Conservation (phyloP, 1,140 invertebrate genomes). For the Drosophila teissieri region DNA sequence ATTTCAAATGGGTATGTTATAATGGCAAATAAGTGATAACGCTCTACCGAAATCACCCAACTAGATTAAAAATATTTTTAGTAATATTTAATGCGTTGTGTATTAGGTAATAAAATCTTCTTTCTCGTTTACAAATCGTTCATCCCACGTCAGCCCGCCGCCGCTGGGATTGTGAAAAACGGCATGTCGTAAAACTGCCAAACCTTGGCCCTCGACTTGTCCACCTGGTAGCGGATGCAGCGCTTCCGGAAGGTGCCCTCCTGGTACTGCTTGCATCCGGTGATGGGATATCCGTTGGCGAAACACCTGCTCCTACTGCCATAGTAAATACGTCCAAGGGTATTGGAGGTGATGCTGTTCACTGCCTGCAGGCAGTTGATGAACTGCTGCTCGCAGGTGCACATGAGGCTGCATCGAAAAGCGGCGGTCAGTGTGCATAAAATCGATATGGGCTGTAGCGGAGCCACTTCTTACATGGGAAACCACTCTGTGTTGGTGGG, state of each 20-base stretch:
- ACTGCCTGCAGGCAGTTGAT: conserved; percentile 87
- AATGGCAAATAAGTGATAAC: too few relatives aligned
- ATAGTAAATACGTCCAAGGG: conserved; percentile 89
- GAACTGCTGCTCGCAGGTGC: conserved; percentile 89
- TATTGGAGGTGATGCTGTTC: conserved; percentile 84
- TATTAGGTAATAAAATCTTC: neutral
- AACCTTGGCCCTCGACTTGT: conserved; percentile 84
- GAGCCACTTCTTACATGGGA: conserved; percentile 80
- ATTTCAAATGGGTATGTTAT: too few relatives aligned
- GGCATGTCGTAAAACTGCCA: conserved; percentile 88
- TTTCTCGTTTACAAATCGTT: conserved; percentile 8
- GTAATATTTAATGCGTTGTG: too few relatives aligned
- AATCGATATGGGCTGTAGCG: conserved; percentile 52
- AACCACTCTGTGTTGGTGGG: conserved; percentile 87
- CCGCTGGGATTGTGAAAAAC: conserved; percentile 63
- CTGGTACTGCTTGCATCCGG: conserved; percentile 85
- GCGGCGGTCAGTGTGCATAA: conserved; percentile 32
- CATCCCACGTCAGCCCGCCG: conserved; percentile 26
- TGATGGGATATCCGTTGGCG: conserved; percentile 87
- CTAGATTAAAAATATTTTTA: too few relatives aligned
- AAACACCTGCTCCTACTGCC: conserved; percentile 89
- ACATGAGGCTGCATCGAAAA: conserved; percentile 85
- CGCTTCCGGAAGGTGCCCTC: conserved; percentile 76
- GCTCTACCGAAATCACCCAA: too few relatives aligned
- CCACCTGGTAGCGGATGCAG: conserved; percentile 86